Base-by-base conservation (phyloP, 1,140 invertebrate species). In the Pogonomyrmex californicus region DNA sequence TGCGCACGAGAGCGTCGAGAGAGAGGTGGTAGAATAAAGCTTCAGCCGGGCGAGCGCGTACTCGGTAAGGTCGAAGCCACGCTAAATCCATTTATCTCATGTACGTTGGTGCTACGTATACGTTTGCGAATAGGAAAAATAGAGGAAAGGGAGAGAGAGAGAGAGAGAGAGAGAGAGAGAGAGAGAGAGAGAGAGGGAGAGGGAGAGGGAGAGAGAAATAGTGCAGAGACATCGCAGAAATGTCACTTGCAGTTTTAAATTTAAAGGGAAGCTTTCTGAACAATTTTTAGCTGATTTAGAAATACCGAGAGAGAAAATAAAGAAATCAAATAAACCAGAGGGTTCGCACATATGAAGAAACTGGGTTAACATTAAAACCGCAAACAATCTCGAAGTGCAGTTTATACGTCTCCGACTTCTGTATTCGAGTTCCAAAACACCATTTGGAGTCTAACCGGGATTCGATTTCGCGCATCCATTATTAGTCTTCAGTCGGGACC, bases 51-150 rank as follows among this genome's bases (percentile, higher is more conserved):
- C 85, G 90, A 91, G 90, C 92, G 91, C 89, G 87, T 91, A 91
- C 88, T 89, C 83, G 76, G 88, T 91, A 87, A 93, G 90, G 87
- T 93, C 90, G 91, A 90, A 91, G 86, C 79, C 91, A 93, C 91
- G 91, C 91, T 91, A 93, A 93, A 93, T 92, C 92, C 91, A 93
- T 94, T 93, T 94, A 93, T 93, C 91, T 94, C 92, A 56, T 47
- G 66, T 75, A 47, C 71, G 54, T 86, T 66, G 66, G 23, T 62
- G 49, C 79, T 79, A 60, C 63, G 60, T 66, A 66, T 65, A 86
- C 76, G 51, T 86, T 54, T 82, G 38, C 76, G 33, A 85, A 79
- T 70, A 44, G 23, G 12, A 71, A 63, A 56, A 51, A 68, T 12
- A 41, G 41, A 56, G 47, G 10, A 38, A 17, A 3, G 4, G 12